Conservation (phyloP, 2,888 invertebrate genomes). For the Blastobasis adustella region DNA sequence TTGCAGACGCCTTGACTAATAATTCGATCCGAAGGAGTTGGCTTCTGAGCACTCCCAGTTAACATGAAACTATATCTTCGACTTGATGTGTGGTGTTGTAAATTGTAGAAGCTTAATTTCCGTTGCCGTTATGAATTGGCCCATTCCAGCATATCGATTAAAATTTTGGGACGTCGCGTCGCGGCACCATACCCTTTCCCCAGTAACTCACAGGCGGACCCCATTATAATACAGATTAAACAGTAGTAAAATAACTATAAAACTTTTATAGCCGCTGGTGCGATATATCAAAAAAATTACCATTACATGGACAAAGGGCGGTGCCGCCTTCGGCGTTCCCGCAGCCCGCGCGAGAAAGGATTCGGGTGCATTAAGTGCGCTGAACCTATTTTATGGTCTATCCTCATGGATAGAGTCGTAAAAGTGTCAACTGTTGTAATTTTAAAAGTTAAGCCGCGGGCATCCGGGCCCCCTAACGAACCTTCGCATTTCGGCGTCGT, state of each 20-base stretch:
- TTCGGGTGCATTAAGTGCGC: slow-evolving; percentile 45
- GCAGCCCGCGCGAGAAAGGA: slow-evolving; percentile 34
- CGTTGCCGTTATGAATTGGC: too few species aligned
- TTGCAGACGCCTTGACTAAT: slow-evolving; percentile 8
- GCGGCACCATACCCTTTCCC: slow-evolving; percentile 19
- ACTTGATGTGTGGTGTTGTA: slow-evolving; percentile 8
- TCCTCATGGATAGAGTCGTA: slow-evolving; percentile 58
- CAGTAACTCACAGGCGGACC: slow-evolving; percentile 41
- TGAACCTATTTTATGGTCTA: slow-evolving; percentile 32
- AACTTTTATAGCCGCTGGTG: slow-evolving; percentile 57
- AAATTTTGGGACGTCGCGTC: slow-evolving; percentile 18
- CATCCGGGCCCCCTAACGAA: slow-evolving; percentile 47
- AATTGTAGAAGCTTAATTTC: not conserved
- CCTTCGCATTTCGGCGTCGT: slow-evolving; percentile 45
- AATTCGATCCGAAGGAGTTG: not conserved
- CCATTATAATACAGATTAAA: slow-evolving; percentile 62
- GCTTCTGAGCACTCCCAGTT: not conserved
- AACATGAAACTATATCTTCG: not conserved
- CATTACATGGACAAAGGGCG: slow-evolving; percentile 47
- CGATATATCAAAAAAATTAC: slow-evolving; percentile 58
- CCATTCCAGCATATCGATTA: slow-evolving; percentile 2
- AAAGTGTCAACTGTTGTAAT: slow-evolving; percentile 42
- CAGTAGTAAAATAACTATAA: slow-evolving; percentile 65
- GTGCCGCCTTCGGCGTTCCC: slow-evolving; percentile 44
- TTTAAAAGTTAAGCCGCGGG: slow-evolving; percentile 16